Evolutionary conservation across 1,140 invertebrate species (phyloP).

Genomic region (Holotrichia oblita): DNA sequence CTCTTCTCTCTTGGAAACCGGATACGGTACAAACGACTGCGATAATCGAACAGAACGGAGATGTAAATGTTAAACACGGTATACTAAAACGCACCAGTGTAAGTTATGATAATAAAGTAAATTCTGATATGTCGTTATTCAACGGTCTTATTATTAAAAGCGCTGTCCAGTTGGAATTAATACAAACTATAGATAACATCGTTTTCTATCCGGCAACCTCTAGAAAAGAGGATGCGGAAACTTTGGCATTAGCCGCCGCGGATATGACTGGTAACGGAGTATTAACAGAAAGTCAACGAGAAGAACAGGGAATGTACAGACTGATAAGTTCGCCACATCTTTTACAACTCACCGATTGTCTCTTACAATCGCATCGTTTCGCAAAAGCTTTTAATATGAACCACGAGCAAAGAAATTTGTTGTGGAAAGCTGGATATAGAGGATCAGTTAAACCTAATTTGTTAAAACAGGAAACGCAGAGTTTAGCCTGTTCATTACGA

Average conservation of each 20-base stretch:
- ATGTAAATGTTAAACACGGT: slow-evolving; percentile 65
- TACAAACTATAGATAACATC: slow-evolving; percentile 98
- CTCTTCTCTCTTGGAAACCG: slow-evolving; percentile 84
- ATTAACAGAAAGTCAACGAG: slow-evolving; percentile 80
- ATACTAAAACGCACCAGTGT: slow-evolving; percentile 72
- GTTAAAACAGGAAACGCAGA: slow-evolving; percentile 95
- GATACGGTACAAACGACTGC: slow-evolving; percentile 63
- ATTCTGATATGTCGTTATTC: slow-evolving; percentile 63
- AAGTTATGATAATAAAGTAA: slow-evolving; percentile 62
- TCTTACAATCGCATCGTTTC: slow-evolving; percentile 92
- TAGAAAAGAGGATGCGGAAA: slow-evolving; percentile 95
- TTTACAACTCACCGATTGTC: slow-evolving; percentile 89
- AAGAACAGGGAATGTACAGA: slow-evolving; percentile 97
- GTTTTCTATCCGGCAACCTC: slow-evolving; percentile 98
- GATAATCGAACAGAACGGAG: slow-evolving; percentile 69
- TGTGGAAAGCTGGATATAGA: slow-evolving; percentile 96
- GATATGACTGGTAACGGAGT: slow-evolving; percentile 66
- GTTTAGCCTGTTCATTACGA: slow-evolving; percentile 90
- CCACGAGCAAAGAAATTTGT: slow-evolving; percentile 90
- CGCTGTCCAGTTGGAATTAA: slow-evolving; percentile 97
- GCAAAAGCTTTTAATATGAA: slow-evolving; percentile 95
- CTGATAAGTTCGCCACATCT: slow-evolving; percentile 85
- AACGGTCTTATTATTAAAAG: slow-evolving; percentile 87
- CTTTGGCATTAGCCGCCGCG: slow-evolving; percentile 85
- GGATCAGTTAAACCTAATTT: slow-evolving; percentile 94